Evolutionary conservation across 2,113 vertebrate species (phyloP), one percentile per base, ranked within the genome.

Genomic region (Brachyhypopomus gauderio): DNA sequence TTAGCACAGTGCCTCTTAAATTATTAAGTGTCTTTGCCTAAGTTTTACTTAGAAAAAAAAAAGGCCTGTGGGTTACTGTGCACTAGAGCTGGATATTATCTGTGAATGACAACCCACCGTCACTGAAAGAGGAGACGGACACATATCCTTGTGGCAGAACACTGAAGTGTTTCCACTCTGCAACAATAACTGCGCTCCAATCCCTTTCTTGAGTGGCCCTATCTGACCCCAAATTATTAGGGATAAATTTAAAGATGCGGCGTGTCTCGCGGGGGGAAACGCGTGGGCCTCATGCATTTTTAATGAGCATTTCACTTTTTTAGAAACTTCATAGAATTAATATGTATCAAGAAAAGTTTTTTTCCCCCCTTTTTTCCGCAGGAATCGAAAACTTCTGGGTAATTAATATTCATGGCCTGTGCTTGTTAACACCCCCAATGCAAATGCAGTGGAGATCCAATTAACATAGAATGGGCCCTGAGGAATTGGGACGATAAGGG

Each of bases 401-500:
- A 95, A 96, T 96, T 97, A 96, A 96, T 95, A 96, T 95, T 95
- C 94, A 96, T 95, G 93, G 94, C 84, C 92, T 95, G 92, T 91
- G 94, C 95, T 95, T 95, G 95, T 95, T 95, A 94, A 95, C 88
- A 94, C 91, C 86, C 88, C 91, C 93, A 94, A 93, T 93, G 94
- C 94, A 94, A 90, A 94, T 91, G 93, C 92, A 91, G 93, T 92
- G 79, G 90, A 89, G 90, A 93, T 93, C 93, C 92, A 93, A 89
- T 95, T 92, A 92, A 89, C 87, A 93, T 92, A 93, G 91, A 83
- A 67, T 89, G 77, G 87, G 89, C 92, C 93, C 95, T 84, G 92
- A 96, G 95, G 96, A 94, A 92, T 91, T 93, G 89, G 92, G 85
- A 89, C 92, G 93, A 93, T 94, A 93, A 94, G 93, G 93, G 92